Conservation (phyloP, 2,797 vertebrate genomes). For the Pogonophryne albipinna region DNA sequence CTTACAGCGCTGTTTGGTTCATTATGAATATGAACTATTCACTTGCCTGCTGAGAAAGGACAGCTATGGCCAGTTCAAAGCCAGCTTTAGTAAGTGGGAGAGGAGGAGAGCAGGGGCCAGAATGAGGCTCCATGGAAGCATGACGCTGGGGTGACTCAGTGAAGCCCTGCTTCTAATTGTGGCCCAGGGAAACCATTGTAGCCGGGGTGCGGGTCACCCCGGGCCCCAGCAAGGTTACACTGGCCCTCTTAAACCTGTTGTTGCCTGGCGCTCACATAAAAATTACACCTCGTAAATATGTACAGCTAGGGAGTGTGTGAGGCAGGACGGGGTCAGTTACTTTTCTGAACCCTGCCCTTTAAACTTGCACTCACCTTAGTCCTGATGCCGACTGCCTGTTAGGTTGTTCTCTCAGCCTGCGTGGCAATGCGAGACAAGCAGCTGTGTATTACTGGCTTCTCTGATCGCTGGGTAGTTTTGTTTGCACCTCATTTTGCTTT, state of each 20-base stretch:
- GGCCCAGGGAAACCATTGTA: constrained; percentile 76
- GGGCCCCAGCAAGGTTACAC: constrained; percentile 80
- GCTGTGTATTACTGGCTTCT: constrained; percentile 33
- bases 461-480: not conserved
- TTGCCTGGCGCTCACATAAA: constrained; percentile 85
- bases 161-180: constrained; percentile 79
- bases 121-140: constrained; percentile 42
- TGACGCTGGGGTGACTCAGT: constrained; percentile 75
- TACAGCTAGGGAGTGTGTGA: constrained; percentile 68
- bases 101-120: constrained; percentile 17
- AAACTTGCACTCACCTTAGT: constrained; percentile 76
- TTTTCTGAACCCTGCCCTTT: constrained; percentile 80
- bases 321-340: constrained; percentile 68
- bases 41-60: constrained; percentile 34
- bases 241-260: constrained; percentile 86
- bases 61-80: not conserved
- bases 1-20: constrained; percentile 14
- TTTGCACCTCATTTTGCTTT: constrained; percentile 26
- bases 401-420: constrained; percentile 46
- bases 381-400: constrained; percentile 58
- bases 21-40: constrained; percentile 21
- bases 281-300: constrained; percentile 87
- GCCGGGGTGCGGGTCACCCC: constrained; percentile 72
- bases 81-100: not conserved
- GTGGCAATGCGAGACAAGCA: constrained; percentile 35